Evolutionary conservation across 92 coral and sea anemone genomes (phyloP), one percentile per base, ranked within the genome.

Genomic region (Metridium senile): DNA sequence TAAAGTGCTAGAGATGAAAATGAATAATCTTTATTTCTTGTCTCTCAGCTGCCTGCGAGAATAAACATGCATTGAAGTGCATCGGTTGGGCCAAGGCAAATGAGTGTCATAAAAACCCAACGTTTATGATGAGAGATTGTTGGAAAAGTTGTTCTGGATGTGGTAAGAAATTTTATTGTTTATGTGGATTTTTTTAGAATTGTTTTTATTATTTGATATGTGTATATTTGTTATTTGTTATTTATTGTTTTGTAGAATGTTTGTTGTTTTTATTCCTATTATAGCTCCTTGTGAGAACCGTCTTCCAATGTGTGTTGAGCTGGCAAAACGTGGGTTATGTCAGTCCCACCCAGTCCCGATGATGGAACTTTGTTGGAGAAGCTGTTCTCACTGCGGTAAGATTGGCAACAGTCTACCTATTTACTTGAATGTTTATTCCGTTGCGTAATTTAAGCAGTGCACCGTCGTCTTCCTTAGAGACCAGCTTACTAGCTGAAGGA

Each of bases 81-180:
- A 51, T 84, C 30, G 57, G 3, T 10, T 88, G 93, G 93, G 80
- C 87, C 43, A 84, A 88, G 62, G 62, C 56, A 49, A 72, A 76
- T 39, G 75, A 88, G 39, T 88, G 93, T 47, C 46, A 49, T 10
- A 79, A 56, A 49, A 88, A 88, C 74, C 83, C 89, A 29, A 74
- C 70, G 2, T 88, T 84, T 66, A 88, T 88, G 93, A 82, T 74
- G 72, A 68, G 74, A 54, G 71, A 68, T 58, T 88, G 93, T 35
- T 88, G 93, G 93, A 88, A 81, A 66, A 88, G 89, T 39, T 88
- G 93, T 32, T 84, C 89, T 26, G 87, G 84, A 27, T 88, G 93
- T 62, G 93, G 93, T 88, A 64, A 63, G 91, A 23, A 13, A 3
- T 54, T 66, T 23, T 16, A 29, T n/a, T 18, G 8, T 59, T 22